phyloP scores from a whole-genome alignment of 1,140 invertebrate genomes.

The Caenorhabditis tropicalis region DNA sequence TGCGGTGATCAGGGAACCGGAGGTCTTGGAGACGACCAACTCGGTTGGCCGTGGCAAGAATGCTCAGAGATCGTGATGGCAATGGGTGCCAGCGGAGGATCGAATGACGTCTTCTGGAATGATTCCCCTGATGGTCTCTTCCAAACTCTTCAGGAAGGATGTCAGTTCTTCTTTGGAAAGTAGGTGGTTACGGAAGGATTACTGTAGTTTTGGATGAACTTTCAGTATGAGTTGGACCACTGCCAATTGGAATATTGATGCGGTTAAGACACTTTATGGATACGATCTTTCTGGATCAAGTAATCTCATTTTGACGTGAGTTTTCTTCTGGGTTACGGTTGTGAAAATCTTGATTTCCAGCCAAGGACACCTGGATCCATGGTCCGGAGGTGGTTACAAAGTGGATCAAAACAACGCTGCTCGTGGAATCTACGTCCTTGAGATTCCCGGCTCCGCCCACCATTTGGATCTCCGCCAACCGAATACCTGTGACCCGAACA shows the following conservation, averaged over 20 bases:
- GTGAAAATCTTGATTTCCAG: not conserved
- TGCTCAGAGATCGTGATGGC: conserved; percentile 97
- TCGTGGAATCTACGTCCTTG: conserved; percentile 48
- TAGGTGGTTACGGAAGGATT: conserved; percentile 68
- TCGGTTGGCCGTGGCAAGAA: conserved; percentile 79
- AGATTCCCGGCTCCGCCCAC: conserved; percentile 77
- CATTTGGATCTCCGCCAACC: conserved; percentile 85
- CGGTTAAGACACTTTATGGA: conserved; percentile 81
- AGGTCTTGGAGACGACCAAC: conserved; percentile 75
- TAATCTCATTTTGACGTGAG: conserved; percentile 85
- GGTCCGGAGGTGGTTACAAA: conserved; percentile 82
- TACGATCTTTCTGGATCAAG: conserved; percentile 80
- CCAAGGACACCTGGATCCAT: conserved; percentile 84
- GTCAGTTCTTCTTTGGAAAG: conserved; percentile 78
- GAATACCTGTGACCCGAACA: conserved; percentile 79
- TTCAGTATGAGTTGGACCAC: conserved; percentile 79
- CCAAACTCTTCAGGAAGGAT: conserved; percentile 80
- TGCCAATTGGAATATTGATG: conserved; percentile 78
- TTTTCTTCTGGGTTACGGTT: not conserved
- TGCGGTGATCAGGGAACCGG: conserved; percentile 67
- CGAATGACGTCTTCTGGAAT: conserved; percentile 64
- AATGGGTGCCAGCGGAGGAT: conserved; percentile 80
- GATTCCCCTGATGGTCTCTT: conserved; percentile 75
- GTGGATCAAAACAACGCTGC: conserved; percentile 20
- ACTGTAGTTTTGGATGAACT: conserved; percentile 61